Base-by-base conservation (phyloP, 1,140 invertebrate species). In the Hyphantria cunea region DNA sequence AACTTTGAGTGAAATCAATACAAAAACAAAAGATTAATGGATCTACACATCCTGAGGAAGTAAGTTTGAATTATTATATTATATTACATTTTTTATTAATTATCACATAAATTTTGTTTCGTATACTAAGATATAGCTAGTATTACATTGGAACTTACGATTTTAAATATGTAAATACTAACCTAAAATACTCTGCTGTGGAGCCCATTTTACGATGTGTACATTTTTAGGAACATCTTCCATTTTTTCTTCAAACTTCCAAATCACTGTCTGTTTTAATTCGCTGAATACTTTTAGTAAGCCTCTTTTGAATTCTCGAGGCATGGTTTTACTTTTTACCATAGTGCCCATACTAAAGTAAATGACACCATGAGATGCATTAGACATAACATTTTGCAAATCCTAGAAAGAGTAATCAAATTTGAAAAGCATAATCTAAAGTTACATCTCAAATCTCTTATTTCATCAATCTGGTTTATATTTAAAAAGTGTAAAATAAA, bases 271-370 rank as follows among this genome's bases (percentile, higher is more conserved):
- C 25, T 93, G 90, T 14, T 93, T 92, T 0, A 95, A 66, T 3
- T 76, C 73, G 2, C 65, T 70, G 14, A 95, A 90, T 0, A 92
- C 86, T 0, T 91, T 80, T 0, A 94, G 10, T 13, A 94, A 72
- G 4, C 67, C 75, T 0, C 82, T 58, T 12, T 90, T 74, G 31
- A 91, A 91, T 0, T 87, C 75, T 11, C 74, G 11, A 0, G 91
- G 86, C 64, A 94, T 80, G 12, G 84, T 86, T 17, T 87, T 81
- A 41, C 85, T 86, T 42, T 92, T 91, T 0, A 93, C 60, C 82
- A 93, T 93, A 0, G 93, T 93, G 0, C 93, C 94, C 52, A 94
- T 79, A 52, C 89, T 93, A 47, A 95, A 93, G 60, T 93, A 93
- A 25, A 95, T 84, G 0, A 92, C 91, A 3, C 93, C 93, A 32